Base-by-base conservation (phyloP, 2,888 invertebrate species). In the Lissocephala sabroskyi region DNA sequence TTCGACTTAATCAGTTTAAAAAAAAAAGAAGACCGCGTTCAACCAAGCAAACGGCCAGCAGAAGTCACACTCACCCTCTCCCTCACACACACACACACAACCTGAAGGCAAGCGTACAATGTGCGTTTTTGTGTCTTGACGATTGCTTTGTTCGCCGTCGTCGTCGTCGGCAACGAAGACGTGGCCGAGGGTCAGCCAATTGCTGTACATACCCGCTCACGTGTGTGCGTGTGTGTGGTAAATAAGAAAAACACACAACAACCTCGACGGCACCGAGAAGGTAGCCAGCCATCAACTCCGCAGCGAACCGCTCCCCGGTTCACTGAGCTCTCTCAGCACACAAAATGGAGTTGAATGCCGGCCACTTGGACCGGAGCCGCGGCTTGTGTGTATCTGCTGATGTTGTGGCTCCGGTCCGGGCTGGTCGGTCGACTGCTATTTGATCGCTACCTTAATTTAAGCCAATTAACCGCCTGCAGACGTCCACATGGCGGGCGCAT, bases 391-490 rank as follows among this genome's bases (percentile, higher is more conserved):
- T 10, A 35, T 45, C 26, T 48, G 43, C 5, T 45, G 30, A 13
- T 36, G 32, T 35, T 56, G 50, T 28, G 32, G 42, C 35, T n/a
- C n/a, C 18, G n/a, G 23, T 5, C 23, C 33, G 41, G 14, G 18
- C 18, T 16, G 36, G n/a, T n/a, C n/a, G n/a, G n/a, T n/a, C n/a
- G 36, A 17, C 29, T 71, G 71, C 71, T 62, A 71, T 70, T 76
- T 71, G 79, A 78, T 78, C 74, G 73, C 66, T 79, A 82, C 83
- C 83, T 83, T 82, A 82, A 83, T 83, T 83, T 82, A 82, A 75
- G 79, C 82, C 83, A 83, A 83, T 83, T 83, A 83, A 82, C 79
- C 65, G 75, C 65, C 68, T 70, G 70, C 75, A 65, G 66, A 64
- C 68, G 32, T 40, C 26, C 35, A 45, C 39, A 44, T 45, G 53